Conservation (phyloP, 2,797 vertebrate species). For the Brachymystax lenok region DNA sequence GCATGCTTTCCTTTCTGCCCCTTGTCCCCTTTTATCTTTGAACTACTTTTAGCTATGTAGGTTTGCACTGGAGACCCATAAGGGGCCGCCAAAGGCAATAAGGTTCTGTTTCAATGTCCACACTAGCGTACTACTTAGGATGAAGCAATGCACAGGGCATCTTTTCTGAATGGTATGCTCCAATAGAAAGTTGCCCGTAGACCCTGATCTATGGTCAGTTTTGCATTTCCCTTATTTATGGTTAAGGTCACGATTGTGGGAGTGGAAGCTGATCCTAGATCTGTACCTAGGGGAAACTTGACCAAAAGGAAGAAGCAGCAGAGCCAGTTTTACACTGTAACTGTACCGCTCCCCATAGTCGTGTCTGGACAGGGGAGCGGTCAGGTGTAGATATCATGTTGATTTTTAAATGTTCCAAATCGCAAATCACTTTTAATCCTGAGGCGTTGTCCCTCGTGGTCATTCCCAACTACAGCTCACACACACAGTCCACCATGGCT, state of each 20-base stretch:
- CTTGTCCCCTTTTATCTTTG: constrained; percentile 11
- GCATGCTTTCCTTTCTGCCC: not conserved
- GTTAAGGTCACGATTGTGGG: not conserved
- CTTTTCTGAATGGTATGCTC: not conserved
- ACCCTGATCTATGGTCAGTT: not conserved
- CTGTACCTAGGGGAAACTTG: constrained; percentile 19
- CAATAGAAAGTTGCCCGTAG: not conserved
- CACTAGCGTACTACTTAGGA: not conserved
- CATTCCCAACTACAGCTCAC: not conserved
- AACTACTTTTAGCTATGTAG: constrained; percentile 60
- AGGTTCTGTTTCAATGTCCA: not conserved
- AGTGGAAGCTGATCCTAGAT: not conserved
- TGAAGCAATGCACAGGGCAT: constrained; percentile 3
- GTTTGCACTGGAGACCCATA: constrained; percentile 62
- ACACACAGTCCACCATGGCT: not conserved
- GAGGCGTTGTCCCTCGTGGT: not conserved
- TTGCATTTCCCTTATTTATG: not conserved
- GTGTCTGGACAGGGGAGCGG: constrained; percentile 1
- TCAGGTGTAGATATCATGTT: constrained; percentile 2
- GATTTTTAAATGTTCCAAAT: not conserved
- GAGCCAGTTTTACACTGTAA: constrained; percentile 71
- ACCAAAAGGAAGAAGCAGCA: not conserved
- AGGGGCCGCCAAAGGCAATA: constrained; percentile 12
- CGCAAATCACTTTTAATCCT: not conserved
- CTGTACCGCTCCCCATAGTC: constrained; percentile 21